Percentiles rank a stretch among this genome's conserved stretches.
Evolutionary conservation across 2,888 invertebrate species (phyloP).

Genomic region (Gonocerus acuteangulatus): DNA sequence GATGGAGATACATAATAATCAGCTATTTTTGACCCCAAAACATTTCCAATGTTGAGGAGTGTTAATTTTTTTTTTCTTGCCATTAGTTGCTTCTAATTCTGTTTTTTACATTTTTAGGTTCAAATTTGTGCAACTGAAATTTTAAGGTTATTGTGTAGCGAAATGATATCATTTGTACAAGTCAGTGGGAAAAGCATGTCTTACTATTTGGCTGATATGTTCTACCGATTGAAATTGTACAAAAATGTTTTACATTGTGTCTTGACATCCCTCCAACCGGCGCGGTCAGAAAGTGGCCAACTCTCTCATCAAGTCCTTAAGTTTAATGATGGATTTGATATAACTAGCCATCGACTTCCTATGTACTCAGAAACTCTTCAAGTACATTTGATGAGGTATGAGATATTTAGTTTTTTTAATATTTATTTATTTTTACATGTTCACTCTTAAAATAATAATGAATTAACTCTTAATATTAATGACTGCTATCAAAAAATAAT

Average conservation of each 20-base stretch:
- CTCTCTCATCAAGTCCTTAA: constrained; percentile 67
- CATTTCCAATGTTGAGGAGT: no score
- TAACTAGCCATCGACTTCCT: constrained; percentile 47
- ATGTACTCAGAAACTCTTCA: constrained; percentile 62
- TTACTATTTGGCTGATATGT: constrained; percentile 64
- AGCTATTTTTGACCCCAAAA: no score
- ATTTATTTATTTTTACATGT: background rate
- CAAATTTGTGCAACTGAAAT: constrained; percentile 69
- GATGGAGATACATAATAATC: no score
- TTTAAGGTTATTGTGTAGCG: constrained; percentile 61
- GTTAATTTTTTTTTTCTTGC: no score
- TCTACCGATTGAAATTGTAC: constrained; percentile 72
- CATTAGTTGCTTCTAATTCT: no score
- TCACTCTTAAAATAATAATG: no score
- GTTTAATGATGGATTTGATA: constrained; percentile 57
- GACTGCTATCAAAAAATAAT: no score
- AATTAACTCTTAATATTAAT: no score
- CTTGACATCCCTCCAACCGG: constrained; percentile 61
- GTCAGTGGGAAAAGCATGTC: constrained; percentile 70
- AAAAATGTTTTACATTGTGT: constrained; percentile 74
- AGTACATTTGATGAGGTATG: constrained; percentile 54
- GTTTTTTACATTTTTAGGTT: constrained; percentile 46
- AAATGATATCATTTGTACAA: constrained; percentile 63
- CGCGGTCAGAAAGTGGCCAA: constrained; percentile 43
- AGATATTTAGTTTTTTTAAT: background rate